Base-by-base conservation (phyloP, 2,888 invertebrate genomes). In the Carpatolechia fugitivella region DNA sequence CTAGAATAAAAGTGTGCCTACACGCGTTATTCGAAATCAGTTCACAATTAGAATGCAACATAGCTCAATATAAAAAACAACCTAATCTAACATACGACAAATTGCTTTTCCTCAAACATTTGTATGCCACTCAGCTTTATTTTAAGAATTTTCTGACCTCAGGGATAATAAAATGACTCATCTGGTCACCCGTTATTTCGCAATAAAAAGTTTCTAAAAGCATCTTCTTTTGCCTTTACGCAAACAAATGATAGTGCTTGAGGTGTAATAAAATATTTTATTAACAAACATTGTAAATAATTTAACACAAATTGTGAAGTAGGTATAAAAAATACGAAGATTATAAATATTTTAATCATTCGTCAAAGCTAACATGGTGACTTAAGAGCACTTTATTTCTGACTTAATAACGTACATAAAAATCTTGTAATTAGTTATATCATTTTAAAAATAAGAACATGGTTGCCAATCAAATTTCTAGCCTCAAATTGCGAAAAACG, bases 111-210 rank as follows among this genome's bases (percentile, higher is more conserved):
- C 82, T 79, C 59, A 56, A 68, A 63, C 66, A 69, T 70, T 85
- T 61, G 75, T 81, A 88, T 88, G 76, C 86, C 57, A 61, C 59
- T 69, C 84, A 71, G 66, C 66, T 63, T 56, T 59, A 59, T 56
- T 57, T 73, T 76, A 76, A 78, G 78, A 84, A 80, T 78, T 84
- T 78, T 78, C 80, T 85, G 74, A 76, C 78, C 75, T 68, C 72
- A 62, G 71, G 24, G 68, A 76, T 80, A 76, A 76, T 70, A 74
- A 74, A 69, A 78, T 86, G 86, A 86, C 68, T 87, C 87, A 87
- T 75, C 77, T 7, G 6, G 29, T n/a, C 69, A 72, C 73, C 78
- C 77, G 82, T 80, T 81, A 82, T 78, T 75, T 78, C 70, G 75
- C 77, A 72, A 79, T 85, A 85, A 85, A 78, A 74, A 72, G 72